phyloP scores from a whole-genome alignment of 1,140 invertebrate species.

The Drosophila baimaii region DNA sequence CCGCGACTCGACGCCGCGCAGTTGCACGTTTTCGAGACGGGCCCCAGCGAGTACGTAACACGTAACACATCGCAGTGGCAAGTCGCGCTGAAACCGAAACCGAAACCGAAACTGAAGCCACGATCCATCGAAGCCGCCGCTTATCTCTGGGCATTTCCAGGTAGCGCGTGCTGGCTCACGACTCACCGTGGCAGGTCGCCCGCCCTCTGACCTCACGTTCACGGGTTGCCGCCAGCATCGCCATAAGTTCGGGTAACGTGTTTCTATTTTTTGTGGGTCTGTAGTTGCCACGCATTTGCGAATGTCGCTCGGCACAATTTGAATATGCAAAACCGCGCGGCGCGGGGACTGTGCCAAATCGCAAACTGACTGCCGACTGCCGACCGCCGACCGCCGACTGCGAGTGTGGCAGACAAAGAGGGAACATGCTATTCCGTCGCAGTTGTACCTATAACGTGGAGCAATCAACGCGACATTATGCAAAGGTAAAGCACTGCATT shows the following conservation, averaged over 20 bases:
- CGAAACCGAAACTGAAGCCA: conserved; percentile 10
- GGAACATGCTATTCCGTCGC: conserved; percentile 73
- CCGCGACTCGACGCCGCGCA: conserved; percentile 58
- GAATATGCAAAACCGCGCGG: conserved; percentile 41
- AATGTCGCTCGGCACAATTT: conserved; percentile 39
- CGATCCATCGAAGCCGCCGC: conserved; percentile 21
- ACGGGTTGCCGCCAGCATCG: conserved; percentile 1
- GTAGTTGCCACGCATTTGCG: conserved; percentile 27
- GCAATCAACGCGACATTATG: conserved; percentile 81
- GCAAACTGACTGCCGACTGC: conserved; percentile 40
- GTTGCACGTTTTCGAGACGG: conserved; percentile 41
- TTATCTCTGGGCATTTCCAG: conserved; percentile 42
- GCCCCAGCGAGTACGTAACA: conserved; percentile 2
- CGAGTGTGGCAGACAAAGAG: conserved; percentile 20
- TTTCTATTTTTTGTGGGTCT: conserved; percentile 43
- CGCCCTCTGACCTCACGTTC: conserved; percentile 39
- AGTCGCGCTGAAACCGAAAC: conserved; percentile 29
- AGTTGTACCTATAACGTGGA: conserved; percentile 81
- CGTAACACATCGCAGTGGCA: conserved; percentile 38
- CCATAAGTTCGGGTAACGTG: conserved; percentile 38
- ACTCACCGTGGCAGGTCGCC: conserved; percentile 11
- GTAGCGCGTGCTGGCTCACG: conserved; percentile 32
- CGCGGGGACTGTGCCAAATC: conserved; percentile 40
- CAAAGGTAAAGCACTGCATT: conserved; percentile 76
- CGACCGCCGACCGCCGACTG: no score